Evolutionary conservation across 2,113 vertebrate species (phyloP), one percentile per base, ranked within the genome.

Genomic region (Eretmochelys imbricata): DNA sequence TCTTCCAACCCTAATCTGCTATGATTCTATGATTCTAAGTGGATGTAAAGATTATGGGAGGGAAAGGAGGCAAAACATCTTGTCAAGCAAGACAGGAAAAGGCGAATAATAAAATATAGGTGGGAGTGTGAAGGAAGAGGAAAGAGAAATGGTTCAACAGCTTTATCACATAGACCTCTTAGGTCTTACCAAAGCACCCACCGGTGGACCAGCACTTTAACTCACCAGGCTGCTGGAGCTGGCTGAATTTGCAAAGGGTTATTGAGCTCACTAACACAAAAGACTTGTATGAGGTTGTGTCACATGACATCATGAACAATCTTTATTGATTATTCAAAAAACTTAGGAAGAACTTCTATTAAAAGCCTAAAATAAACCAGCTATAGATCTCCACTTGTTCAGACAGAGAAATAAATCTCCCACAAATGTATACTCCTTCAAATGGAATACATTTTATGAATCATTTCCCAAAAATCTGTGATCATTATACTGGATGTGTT

Each of bases 101-200:
- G 78, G 72, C 91, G 81, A 88, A 13, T 9, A 86, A 92, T 88
- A 72, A 84, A 88, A 93, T 83, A 81, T 75, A 91, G 35, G 20
- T 29, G 13, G 50, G 19, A 85, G 31, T 35, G 12, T 65, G 90
- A 95, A 96, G 24, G 42, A 69, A 35, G 31, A 91, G 50, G n/a
- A 90, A 95, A 87, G 78, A 31, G 53, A 25, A 97, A 89, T 53
- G 48, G 78, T 62, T 94, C 62, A 53, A 29, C 49, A 55, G 46
- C 24, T 80, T 53, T 84, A 29, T 78, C 93, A 91, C 88, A 87
- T 50, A 90, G 87, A 76, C n/a, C 5, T 53, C 48, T 49, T 16
- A n/a, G 82, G 14, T 80, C 88, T 93, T 92, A 62, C 25, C 8
- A 38, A 7, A 62, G 29, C 53, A 62, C 19, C 31, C 31, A 65